phyloP scores from a whole-genome alignment of 2,113 vertebrate genomes.

The Phylloscopus whistleri region DNA sequence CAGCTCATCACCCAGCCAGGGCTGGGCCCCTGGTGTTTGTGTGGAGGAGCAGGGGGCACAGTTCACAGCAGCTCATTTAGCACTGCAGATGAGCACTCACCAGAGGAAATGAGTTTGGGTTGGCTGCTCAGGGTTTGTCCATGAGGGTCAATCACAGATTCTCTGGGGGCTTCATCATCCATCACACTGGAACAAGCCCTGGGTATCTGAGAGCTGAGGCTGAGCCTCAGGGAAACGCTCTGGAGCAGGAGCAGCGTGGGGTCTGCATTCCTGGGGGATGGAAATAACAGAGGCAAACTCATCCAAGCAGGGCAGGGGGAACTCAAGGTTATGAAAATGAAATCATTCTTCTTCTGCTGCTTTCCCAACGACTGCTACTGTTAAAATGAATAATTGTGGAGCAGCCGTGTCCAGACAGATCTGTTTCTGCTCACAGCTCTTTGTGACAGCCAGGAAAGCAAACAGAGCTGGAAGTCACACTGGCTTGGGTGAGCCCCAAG shows the following conservation, averaged over 20 bases:
- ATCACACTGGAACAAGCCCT: neutral
- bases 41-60: neutral
- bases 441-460: neutral
- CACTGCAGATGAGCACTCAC: neutral
- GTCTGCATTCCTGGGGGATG: neutral
- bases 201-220: neutral
- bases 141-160: neutral
- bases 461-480: neutral
- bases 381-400: slow-evolving; percentile 52
- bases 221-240: neutral
- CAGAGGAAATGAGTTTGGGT: neutral
- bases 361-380: slow-evolving; percentile 31
- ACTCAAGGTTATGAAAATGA: slow-evolving; percentile 60
- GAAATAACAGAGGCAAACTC: neutral
- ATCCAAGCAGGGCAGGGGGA: slow-evolving; percentile 26
- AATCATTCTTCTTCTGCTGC: slow-evolving; percentile 59
- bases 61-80: neutral
- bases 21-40: neutral
- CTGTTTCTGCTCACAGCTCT: slow-evolving; percentile 3
- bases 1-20: neutral
- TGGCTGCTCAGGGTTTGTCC: neutral
- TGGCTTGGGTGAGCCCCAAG: neutral
- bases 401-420: neutral
- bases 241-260: neutral
- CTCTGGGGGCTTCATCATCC: neutral